Base-by-base conservation (phyloP, 1,140 invertebrate genomes). In the Delia radicum region DNA sequence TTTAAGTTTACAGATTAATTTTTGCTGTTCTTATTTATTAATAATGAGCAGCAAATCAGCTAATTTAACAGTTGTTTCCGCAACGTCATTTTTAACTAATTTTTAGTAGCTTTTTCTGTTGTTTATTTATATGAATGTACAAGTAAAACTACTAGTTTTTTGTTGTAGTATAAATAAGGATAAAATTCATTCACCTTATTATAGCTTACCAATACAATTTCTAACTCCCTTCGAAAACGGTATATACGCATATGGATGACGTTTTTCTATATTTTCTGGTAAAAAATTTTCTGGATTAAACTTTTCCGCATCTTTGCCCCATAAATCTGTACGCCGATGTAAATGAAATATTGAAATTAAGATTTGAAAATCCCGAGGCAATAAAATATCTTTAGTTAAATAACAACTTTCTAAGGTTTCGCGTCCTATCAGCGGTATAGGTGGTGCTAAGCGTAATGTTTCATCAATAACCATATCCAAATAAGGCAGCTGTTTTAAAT, bases 221-320 rank as follows among this genome's bases (percentile, higher is more conserved):
- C 90, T 79, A 3, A 86, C 86, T 10, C 90, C 90, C 31, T 87
- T 89, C 31, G 88, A 89, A 79, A 91, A 91, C 12, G 90, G 89
- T 28, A 90, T 78, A 78, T 88, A 91, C 1, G 82, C 85, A 79
- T 81, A 87, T 1, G 86, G 82, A 76, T 87, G 78, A 76, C 86
- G 78, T 74, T 86, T 74, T n/a, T 74, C 76, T 6, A 80, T 74
- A 69, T 86, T 83, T 71, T 82, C 80, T 12, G 88, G 87, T 13
- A 87, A 77, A 80, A 91, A 92, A 76, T 90, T 81, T 62, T 91
- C 89, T 0, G 91, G 91, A 81, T 91, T 85, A 79, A 90, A 92
- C n/a, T 79, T 77, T 27, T 90, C 86, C 2, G 91, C 90, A 67
- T 91, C 85, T 18, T 89, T 86, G 77, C 88, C 77, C 79, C 79